These are phyloP conservation scores for Sminthurides bifidus DNA, from an alignment of 1,140 invertebrate species.

Conservation along the genomic window DNA sequence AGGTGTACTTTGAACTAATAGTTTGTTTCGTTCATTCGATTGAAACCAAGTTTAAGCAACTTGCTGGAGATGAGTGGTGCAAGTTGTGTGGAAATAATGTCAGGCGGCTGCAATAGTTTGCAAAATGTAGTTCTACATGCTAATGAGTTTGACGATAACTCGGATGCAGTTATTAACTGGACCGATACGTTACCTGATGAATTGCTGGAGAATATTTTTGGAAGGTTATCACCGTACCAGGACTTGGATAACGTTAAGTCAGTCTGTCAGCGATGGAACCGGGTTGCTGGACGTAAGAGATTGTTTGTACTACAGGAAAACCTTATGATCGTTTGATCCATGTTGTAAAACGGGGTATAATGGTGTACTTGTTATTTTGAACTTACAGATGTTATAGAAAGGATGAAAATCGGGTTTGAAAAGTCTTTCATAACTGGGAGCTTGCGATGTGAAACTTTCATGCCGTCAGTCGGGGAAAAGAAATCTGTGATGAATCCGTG, in stretches of 20 bases:
- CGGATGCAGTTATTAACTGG: too few relatives aligned
- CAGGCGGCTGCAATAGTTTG: too few relatives aligned
- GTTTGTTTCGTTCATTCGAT: too few relatives aligned
- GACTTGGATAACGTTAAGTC: conserved; percentile 72
- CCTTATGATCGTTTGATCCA: conserved; percentile 1
- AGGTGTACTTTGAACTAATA: too few relatives aligned
- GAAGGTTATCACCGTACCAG: conserved; percentile 75
- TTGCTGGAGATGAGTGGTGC: too few relatives aligned
- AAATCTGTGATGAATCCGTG: conserved; percentile 11
- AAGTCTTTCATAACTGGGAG: conserved; percentile 22
- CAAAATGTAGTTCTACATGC: too few relatives aligned
- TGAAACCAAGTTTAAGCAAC: too few relatives aligned
- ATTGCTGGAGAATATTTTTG: conserved; percentile 81
- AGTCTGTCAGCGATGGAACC: conserved; percentile 74
- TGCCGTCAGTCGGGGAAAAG: conserved; percentile 2
- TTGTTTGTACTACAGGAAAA: conserved; percentile 1
- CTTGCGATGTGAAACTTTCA: conserved; percentile 18
- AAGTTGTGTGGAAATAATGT: too few relatives aligned
- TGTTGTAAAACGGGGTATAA: conserved; percentile 1
- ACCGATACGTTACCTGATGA: conserved; percentile 62
- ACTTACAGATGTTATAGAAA: conserved; percentile 14
- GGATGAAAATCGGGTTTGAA: conserved; percentile 19
- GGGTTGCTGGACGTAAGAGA: conserved; percentile 61
- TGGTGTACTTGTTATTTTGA: conserved; percentile 11
- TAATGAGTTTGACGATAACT: too few relatives aligned